Evolutionary conservation across 2,888 invertebrate species (phyloP), one percentile per base, ranked within the genome.

Genomic region (Yponomeuta evonymella): DNA sequence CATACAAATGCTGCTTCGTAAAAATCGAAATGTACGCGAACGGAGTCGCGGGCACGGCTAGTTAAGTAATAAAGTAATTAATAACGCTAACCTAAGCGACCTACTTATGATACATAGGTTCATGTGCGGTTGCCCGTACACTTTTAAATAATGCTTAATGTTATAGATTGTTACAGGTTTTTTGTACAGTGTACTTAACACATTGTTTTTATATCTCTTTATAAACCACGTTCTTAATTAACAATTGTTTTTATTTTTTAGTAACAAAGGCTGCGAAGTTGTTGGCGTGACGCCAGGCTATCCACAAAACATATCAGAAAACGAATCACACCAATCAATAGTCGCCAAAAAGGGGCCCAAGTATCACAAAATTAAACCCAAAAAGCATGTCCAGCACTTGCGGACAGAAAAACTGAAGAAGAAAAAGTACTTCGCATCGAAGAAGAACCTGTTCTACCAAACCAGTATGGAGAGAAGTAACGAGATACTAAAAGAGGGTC

Each of bases 261-360:
- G 88, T 2, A 79, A 83, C 73, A 80, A 82, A 70, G 76, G 77
- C 4, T 90, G 90, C 79, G 89, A 90, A 81, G 73, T 77, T 0
- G 67, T 87, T 1, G 77, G 83, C 33, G 79, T 83, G 3, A 76
- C 81, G 12, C 84, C 86, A 0, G 69, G 77, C 6, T 87, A 88
- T 75, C 77, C 84, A 0, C 77, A 82, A 72, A 89, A 90, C 72
- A 68, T 83, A 64, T 79, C 88, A 2, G 82, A 79, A 29, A 83
- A 80, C 73, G 88, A 85, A n/a, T 74, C 81, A 1, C 88, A 88
- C 73, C 87, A 87, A 66, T 75, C 86, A 0, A 87, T 90, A 74
- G 90, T 90, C 0, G 78, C 89, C 0, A 92, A 92, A 72, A 91
- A 92, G 73, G 90, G 91, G 0, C 76, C 80, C 23, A 90, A 90